Percentiles rank a stretch among this genome's conserved stretches.
Evolutionary conservation across 2,888 invertebrate genomes (phyloP).

Genomic region (Ectemnius lituratus): DNA sequence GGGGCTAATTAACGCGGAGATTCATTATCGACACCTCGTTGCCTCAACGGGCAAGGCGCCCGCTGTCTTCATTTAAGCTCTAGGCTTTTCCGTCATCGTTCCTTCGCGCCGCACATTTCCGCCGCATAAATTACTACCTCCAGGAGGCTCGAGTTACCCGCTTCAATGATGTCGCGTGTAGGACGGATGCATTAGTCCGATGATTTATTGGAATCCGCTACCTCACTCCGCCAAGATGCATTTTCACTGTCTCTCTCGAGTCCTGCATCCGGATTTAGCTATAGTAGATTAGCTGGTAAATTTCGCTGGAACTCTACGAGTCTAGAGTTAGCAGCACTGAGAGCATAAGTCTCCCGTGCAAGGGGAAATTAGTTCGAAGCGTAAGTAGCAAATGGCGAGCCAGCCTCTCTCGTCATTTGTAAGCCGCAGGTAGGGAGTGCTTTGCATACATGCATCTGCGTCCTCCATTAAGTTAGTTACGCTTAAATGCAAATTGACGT

Average conservation of each 20-base stretch:
- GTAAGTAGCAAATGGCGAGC: slow-evolving; percentile 63
- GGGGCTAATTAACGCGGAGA: slow-evolving; percentile 74
- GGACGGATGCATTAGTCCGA: slow-evolving; percentile 11
- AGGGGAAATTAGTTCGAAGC: slow-evolving; percentile 55
- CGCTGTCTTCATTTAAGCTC: slow-evolving; percentile 69
- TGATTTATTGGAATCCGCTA: slow-evolving; percentile 4
- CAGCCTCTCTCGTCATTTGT: slow-evolving; percentile 67
- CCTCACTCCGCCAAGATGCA: no score
- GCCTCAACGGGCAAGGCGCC: slow-evolving; percentile 39
- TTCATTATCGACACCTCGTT: slow-evolving; percentile 74
- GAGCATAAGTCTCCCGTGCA: slow-evolving; percentile 13
- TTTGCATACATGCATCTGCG: slow-evolving; percentile 64
- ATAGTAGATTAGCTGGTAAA: no score
- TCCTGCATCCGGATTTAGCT: no score
- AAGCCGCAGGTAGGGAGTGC: slow-evolving; percentile 59
- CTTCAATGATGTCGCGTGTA: background rate
- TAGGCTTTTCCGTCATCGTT: slow-evolving; percentile 45
- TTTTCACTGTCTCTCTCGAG: no score
- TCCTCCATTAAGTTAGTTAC: slow-evolving; percentile 73
- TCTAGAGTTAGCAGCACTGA: no score
- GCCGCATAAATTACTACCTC: background rate
- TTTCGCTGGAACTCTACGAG: no score
- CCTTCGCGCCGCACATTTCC: background rate
- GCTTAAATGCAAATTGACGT: slow-evolving; percentile 76
- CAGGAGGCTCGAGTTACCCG: no score